These are phyloP conservation scores for Clavelina lepadiformis DNA, from an alignment of 23 tunicate genomes.

Conservation along the genomic window DNA sequence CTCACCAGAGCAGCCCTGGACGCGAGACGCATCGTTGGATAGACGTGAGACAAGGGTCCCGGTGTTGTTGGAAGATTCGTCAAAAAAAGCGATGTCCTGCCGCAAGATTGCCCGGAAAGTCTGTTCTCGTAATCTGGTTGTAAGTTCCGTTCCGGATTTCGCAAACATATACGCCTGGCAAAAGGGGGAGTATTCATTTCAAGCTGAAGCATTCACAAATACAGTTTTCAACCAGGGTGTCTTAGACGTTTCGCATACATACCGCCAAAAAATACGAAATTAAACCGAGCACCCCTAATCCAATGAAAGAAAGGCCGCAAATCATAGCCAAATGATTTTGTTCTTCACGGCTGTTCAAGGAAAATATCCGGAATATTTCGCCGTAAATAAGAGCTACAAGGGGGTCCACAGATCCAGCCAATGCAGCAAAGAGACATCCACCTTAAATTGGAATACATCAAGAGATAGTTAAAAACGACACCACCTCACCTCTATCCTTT, in stretches of 20 bases:
- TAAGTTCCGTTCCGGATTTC: slow-evolving; percentile 59
- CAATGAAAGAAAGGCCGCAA: slow-evolving; percentile 38
- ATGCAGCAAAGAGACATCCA: slow-evolving; percentile 46
- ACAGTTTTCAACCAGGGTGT: too few species aligned
- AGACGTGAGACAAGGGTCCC: slow-evolving; percentile 73
- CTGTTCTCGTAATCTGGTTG: slow-evolving; percentile 33
- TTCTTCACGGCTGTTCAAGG: slow-evolving; percentile 32
- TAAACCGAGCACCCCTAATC: slow-evolving; percentile 36
- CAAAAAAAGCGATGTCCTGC: slow-evolving; percentile 58
- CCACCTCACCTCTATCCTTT: too few species aligned
- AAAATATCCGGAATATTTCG: slow-evolving; percentile 45
- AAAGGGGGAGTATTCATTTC: too few species aligned
- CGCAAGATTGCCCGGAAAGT: slow-evolving; percentile 49
- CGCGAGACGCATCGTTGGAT: slow-evolving; percentile 56
- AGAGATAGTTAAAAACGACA: too few species aligned
- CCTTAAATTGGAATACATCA: slow-evolving; percentile 15
- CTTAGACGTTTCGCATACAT: too few species aligned
- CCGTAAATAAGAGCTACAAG: slow-evolving; percentile 58
- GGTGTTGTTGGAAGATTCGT: slow-evolving; percentile 55
- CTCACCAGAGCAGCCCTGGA: slow-evolving; percentile 80
- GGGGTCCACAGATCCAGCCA: slow-evolving; percentile 76
- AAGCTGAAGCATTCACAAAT: too few species aligned
- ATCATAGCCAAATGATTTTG: slow-evolving; percentile 9
- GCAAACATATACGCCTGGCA: slow-evolving; percentile 40
- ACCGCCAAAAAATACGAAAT: slow-evolving; percentile 41